Conservation (phyloP, 2,888 invertebrate genomes). For the Netelia inedita region DNA sequence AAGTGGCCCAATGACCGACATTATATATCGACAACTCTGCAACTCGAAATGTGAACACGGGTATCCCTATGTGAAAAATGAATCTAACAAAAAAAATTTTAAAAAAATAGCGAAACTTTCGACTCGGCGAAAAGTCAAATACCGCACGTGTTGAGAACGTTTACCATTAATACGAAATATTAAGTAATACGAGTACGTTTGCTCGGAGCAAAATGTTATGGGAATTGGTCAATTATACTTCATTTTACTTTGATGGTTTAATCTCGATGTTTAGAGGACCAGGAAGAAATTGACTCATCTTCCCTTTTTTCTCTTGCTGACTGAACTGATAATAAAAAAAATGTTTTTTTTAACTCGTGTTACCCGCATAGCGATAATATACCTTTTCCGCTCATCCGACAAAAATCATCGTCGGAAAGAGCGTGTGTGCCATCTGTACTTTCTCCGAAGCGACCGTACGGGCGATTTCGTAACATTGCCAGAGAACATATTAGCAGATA, state of each 20-base stretch:
- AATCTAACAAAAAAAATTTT: slow-evolving; percentile 7
- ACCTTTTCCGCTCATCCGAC: slow-evolving; percentile 32
- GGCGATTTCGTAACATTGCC: slow-evolving; percentile 55
- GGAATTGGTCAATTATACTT: slow-evolving; percentile 34
- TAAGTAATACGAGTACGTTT: slow-evolving; percentile 40
- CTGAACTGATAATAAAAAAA: background rate
- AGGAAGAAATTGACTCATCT: slow-evolving; percentile 25
- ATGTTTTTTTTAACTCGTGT: background rate
- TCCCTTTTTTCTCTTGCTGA: background rate
- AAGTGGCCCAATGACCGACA: slow-evolving; percentile 34
- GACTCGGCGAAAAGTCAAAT: slow-evolving; percentile 51
- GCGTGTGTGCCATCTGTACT: slow-evolving; percentile 15
- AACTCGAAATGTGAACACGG: slow-evolving; percentile 1
- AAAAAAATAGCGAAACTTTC: slow-evolving; percentile 20
- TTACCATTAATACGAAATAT: slow-evolving; percentile 53
- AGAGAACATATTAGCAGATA: slow-evolving; percentile 14
- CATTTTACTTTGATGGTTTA: background rate
- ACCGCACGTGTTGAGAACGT: slow-evolving; percentile 36
- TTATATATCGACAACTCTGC: slow-evolving; percentile 40
- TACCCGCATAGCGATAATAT: slow-evolving; percentile 36
- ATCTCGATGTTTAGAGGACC: background rate
- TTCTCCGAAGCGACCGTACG: slow-evolving; percentile 42
- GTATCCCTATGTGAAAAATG: background rate
- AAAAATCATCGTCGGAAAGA: slow-evolving; percentile 41
- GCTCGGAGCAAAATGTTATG: background rate